Base-by-base conservation (phyloP, 2,888 invertebrate genomes). In the Scaptomyza reducta region DNA sequence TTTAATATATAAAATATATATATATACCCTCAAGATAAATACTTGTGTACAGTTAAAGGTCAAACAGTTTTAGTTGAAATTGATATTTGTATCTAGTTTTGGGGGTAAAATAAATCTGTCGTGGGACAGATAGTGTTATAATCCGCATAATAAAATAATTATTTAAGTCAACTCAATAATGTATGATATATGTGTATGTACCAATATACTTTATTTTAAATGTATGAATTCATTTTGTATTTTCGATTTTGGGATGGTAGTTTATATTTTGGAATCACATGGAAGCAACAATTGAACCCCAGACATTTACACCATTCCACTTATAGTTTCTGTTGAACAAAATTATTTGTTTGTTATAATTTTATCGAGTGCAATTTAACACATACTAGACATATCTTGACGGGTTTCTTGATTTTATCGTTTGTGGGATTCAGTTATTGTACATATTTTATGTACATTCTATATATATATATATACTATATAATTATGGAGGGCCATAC, bases 181-280 rank as follows among this genome's bases (percentile, higher is more conserved):
- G 80, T 80, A 84, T 79, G 62, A 81, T 84, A 74, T 71, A 57
- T 60, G 7, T 50, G 51, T 77, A 81, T 70, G 67, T 73, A 78
- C 61, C 54, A 70, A 84, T 80, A 75, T 73, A 74, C 31, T 64
- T 65, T 76, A 78, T 66, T 70, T 81, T 80, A 78, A 81, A 78
- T 78, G 67, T 78, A 68, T 53, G 56, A 54, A 60, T 71, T 66
- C 47, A 67, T 45, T 74, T 70, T 70, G 70, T 70, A 61, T 73
- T 63, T 70, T 80, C 27, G 58, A 72, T 81, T 76, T 40, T 70
- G 73, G 66, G 60, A 49, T 63, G 57, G 62, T 63, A 14, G 22
- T 67, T 66, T 18, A 10, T 9, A 55, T 53, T 47, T 40, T 13
- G 31, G 10, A 46, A 22, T 40, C n/a, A 57, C 1, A 29, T 29